phyloP scores from a whole-genome alignment of 2,888 invertebrate genomes.

The Ennomos erosarius region DNA sequence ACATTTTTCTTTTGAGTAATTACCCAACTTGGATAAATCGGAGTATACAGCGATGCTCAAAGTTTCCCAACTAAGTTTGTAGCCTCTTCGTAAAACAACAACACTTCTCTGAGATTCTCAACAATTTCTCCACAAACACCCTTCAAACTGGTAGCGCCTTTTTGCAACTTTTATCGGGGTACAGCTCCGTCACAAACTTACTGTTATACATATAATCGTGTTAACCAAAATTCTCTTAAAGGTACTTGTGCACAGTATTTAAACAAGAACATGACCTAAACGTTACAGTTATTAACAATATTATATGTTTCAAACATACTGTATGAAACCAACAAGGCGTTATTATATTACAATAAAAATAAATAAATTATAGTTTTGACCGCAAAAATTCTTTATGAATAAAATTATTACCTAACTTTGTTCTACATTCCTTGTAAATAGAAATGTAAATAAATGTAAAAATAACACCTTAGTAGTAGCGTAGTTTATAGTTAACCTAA shows the following conservation, averaged over 20 bases:
- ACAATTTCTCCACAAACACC: slow-evolving; percentile 15
- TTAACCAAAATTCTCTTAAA: slow-evolving; percentile 2
- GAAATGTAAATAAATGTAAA: no score
- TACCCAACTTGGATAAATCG: slow-evolving; percentile 16
- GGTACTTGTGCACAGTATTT: background rate
- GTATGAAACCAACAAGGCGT: no score
- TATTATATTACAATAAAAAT: no score
- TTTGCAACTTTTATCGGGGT: slow-evolving; percentile 25
- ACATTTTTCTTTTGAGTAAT: slow-evolving; percentile 13
- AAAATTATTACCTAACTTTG: no score
- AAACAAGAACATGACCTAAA: background rate
- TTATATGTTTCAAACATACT: no score
- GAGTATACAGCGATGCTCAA: slow-evolving; percentile 14
- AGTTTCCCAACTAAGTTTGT: slow-evolving; percentile 19
- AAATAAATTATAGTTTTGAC: no score
- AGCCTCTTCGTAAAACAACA: slow-evolving; percentile 14
- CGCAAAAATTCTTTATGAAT: no score
- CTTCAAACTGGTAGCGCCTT: slow-evolving; percentile 29
- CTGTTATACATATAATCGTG: slow-evolving; percentile 5
- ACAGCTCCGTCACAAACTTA: slow-evolving; percentile 1
- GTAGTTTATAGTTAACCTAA: no score
- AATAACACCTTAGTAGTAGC: no score
- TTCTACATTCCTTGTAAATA: no score
- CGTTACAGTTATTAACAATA: no score
- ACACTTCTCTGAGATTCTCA: slow-evolving; percentile 9